Evolutionary conservation across 2,113 vertebrate species (phyloP).

Genomic region (Bubo bubo): DNA sequence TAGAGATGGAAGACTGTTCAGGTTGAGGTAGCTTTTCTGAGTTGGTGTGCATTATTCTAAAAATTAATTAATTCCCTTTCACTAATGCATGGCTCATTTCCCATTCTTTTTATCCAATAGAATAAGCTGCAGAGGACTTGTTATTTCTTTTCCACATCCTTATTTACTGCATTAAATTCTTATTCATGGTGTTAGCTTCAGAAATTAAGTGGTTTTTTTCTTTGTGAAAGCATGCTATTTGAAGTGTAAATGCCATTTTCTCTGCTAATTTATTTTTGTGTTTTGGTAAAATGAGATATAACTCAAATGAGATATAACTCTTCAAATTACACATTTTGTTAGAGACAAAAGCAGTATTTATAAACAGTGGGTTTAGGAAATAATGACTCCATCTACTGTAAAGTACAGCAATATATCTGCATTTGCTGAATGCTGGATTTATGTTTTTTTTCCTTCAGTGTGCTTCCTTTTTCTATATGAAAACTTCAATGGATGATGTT

Average conservation of each 20-base stretch:
- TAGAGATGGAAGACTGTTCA: not conserved
- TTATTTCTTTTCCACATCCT: not conserved
- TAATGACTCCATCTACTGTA: conserved; percentile 51
- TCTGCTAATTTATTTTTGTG: not conserved
- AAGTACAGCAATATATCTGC: not conserved
- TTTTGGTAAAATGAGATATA: not conserved
- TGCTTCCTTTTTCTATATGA: not conserved
- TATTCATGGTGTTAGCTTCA: not conserved
- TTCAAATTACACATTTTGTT: conserved; percentile 18
- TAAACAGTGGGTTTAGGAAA: conserved; percentile 58
- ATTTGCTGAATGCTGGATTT: not conserved
- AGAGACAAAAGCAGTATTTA: conserved; percentile 29
- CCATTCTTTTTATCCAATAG: not conserved
- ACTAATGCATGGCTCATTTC: not conserved
- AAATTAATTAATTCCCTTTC: not conserved
- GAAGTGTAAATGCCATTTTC: not conserved
- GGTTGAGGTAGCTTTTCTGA: not conserved
- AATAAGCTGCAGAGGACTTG: not conserved
- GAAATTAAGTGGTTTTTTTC: not conserved
- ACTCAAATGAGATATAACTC: not conserved
- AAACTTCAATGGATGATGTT: not conserved
- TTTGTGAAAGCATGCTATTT: not conserved
- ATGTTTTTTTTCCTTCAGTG: not conserved
- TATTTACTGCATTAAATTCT: not conserved
- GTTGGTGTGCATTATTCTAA: not conserved